These are phyloP conservation scores for Gymnorhina tibicen DNA, from an alignment of 2,113 vertebrate species.

Conservation along the genomic window DNA sequence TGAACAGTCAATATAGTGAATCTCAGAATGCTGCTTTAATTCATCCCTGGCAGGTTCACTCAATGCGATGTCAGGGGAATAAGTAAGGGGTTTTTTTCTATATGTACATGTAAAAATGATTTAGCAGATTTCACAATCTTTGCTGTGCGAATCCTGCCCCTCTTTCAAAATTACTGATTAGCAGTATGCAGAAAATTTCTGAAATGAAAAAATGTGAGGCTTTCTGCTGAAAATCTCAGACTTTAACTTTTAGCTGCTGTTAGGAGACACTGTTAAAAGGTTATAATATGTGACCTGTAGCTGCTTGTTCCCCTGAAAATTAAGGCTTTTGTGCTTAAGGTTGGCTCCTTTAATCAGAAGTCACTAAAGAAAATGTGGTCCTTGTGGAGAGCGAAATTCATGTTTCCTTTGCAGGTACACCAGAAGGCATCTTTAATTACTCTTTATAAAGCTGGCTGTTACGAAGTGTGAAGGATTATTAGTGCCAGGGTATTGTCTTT, in stretches of 20 bases:
- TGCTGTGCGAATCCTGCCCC: not conserved
- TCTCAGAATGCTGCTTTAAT: not conserved
- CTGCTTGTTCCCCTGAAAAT: not conserved
- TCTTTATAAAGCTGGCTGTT: constrained; percentile 6
- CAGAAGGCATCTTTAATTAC: constrained; percentile 31
- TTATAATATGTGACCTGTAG: not conserved
- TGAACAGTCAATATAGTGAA: not conserved
- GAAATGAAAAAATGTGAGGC: not conserved
- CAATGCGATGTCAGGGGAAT: not conserved
- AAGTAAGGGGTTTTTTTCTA: not conserved
- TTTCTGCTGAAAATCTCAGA: not conserved
- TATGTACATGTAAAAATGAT: not conserved
- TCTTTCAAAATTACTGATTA: not conserved
- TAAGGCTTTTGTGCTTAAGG: not conserved
- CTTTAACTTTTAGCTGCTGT: not conserved
- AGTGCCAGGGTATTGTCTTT: not conserved
- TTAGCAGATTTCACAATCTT: not conserved
- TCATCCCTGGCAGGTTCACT: not conserved
- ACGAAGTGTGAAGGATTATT: not conserved
- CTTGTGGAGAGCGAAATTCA: not conserved
- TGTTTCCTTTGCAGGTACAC: constrained; percentile 6
- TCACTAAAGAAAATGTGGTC: not conserved
- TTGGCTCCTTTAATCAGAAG: not conserved
- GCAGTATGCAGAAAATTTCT: not conserved
- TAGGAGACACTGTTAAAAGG: not conserved